These are phyloP conservation scores for Adineta ricciae DNA, from an alignment of 2,888 invertebrate genomes.

Conservation along the genomic window DNA sequence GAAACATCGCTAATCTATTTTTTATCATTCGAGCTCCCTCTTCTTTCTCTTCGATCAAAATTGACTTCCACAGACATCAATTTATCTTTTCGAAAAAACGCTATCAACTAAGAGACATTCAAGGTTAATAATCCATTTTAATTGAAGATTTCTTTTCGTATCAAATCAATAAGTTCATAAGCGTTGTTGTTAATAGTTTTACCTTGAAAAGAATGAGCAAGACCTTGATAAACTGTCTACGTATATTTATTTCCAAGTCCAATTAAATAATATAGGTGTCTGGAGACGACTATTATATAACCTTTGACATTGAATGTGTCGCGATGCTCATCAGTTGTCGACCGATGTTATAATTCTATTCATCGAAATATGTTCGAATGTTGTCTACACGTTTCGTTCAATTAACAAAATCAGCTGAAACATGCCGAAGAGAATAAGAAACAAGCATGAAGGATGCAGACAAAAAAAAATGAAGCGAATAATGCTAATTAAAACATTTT, in stretches of 20 bases:
- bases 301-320: background rate
- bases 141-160: background rate
- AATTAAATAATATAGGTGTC: background rate
- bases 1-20: background rate
- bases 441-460: background rate
- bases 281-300: background rate
- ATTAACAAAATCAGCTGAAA: no score
- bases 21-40: background rate
- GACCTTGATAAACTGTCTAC: background rate
- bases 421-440: background rate
- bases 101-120: background rate
- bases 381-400: background rate
- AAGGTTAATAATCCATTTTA: background rate
- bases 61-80: background rate
- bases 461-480: background rate
- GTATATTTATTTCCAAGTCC: background rate
- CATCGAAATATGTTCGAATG: background rate
- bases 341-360: background rate
- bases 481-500: background rate
- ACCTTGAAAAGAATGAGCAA: background rate
- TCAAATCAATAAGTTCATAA: background rate
- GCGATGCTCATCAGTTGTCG: background rate
- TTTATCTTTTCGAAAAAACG: background rate
- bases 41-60: background rate
- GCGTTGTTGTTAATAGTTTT: background rate